Evolutionary conservation across 2,888 invertebrate genomes (phyloP), one percentile per base, ranked within the genome.

Genomic region (Hofmannophila pseudospretella): DNA sequence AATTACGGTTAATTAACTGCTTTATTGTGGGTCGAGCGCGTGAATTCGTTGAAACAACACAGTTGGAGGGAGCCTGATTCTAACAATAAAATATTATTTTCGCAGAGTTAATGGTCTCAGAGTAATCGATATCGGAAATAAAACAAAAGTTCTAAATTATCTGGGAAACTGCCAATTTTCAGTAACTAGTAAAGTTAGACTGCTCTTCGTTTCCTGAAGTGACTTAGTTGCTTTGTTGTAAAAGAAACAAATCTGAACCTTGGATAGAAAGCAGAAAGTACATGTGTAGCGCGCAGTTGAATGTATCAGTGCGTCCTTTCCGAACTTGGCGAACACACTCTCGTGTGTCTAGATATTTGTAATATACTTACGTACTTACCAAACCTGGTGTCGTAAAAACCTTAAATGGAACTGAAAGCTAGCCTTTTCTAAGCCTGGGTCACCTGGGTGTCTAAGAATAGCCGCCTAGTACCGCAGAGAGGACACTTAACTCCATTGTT

Each of bases 1-100:
- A 77, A 78, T 78, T 77, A 74, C 67, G 56, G 61, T 72, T 77
- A 76, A 77, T 78, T 77, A 78, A 76, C 67, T 74, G 67, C 67
- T 72, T 74, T 69, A 69, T 70, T 70, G 66, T 66, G 63, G 66
- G 66, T 57, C 61, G 62, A 62, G 66, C 61, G 65, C 69, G 65
- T 69, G 70, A 73, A 66, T 71, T 71, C 66, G 58, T 66, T 64
- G 66, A 67, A 69, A 69, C 67, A 58, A 56, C 59, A 58, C 58
- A 57, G 58, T 70, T 61, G 64, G 58, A 62, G 61, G 59, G 54
- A 64, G 28, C 55, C 55, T 49, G 55, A 58, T 54, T 54, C 48
- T 61, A 58, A 61, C 55, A 58, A 63, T 67, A 63, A 70, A 70
- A 65, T 70, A 67, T 62, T 52, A 56, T 58, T 50, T 51, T 49